Percentiles rank a stretch among this genome's conserved stretches.
phyloP scores from a whole-genome alignment of 2,113 vertebrate genomes.

The Cairina moschata region DNA sequence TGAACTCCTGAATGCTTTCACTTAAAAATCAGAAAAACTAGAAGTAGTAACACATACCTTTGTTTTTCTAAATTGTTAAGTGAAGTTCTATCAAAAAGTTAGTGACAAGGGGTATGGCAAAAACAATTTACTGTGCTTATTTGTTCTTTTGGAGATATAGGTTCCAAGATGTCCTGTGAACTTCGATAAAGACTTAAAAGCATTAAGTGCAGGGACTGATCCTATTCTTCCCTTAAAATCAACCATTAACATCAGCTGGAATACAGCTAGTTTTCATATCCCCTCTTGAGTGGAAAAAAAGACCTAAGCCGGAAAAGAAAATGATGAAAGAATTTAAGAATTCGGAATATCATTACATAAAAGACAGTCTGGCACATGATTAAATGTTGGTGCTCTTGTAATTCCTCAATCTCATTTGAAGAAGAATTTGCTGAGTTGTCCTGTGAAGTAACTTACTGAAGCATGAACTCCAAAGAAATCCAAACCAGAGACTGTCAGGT shows the following conservation, averaged over 20 bases:
- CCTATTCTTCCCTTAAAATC: background rate
- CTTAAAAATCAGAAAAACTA: background rate
- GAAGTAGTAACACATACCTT: background rate
- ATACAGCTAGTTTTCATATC: background rate
- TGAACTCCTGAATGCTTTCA: background rate
- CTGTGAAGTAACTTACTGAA: background rate
- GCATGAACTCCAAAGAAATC: background rate
- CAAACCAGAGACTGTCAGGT: background rate
- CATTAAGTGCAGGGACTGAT: background rate
- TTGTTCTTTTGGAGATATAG: background rate
- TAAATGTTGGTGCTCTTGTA: background rate
- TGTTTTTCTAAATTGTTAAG: background rate
- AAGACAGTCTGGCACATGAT: background rate
- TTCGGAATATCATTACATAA: background rate
- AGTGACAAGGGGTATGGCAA: background rate
- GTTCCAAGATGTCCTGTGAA: background rate
- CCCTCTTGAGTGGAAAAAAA: background rate
- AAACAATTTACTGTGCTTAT: background rate
- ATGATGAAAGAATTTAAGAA: background rate
- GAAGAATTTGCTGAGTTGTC: slow-evolving; percentile 10
- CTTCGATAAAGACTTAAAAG: background rate
- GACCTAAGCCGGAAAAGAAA: background rate
- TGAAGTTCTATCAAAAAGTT: background rate
- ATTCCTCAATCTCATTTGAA: background rate
- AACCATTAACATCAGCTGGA: background rate